These are phyloP conservation scores for Psettodes erumei DNA, from an alignment of 2,113 vertebrate genomes.

Conservation along the genomic window DNA sequence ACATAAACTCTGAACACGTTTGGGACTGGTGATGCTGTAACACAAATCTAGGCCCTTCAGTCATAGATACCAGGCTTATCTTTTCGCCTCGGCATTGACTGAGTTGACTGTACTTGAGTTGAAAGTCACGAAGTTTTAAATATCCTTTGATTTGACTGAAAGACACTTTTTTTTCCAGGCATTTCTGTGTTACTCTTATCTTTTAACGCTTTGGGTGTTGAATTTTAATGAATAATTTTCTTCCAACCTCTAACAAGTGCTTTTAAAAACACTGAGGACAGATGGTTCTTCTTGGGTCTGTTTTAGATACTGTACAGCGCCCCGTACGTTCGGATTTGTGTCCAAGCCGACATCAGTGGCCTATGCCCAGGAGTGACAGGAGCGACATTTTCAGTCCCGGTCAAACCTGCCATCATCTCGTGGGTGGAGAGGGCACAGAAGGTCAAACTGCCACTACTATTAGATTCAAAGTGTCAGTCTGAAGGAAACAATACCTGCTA, in stretches of 20 bases:
- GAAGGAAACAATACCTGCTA: constrained; percentile 36
- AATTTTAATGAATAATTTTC: constrained; percentile 50
- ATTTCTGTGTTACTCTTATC: constrained; percentile 28
- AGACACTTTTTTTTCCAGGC: constrained; percentile 9
- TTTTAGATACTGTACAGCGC: constrained; percentile 20
- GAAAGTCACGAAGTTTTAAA: constrained; percentile 56
- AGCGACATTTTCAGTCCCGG: constrained; percentile 66
- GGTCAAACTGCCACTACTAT: constrained; percentile 65
- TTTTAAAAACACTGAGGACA: not conserved
- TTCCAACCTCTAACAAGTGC: constrained; percentile 23
- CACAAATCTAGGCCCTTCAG: constrained; percentile 30
- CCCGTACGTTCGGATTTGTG: constrained; percentile 34
- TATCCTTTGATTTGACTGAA: constrained; percentile 51
- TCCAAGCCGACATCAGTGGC: constrained; percentile 12
- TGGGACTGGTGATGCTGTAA: constrained; percentile 29
- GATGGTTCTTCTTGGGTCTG: not conserved
- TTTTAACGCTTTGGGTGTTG: constrained; percentile 33
- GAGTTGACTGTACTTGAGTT: constrained; percentile 34
- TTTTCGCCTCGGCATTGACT: constrained; percentile 19
- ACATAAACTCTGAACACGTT: constrained; percentile 29
- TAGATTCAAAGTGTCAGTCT: constrained; percentile 51
- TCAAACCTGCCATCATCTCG: constrained; percentile 29
- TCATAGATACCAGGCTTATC: constrained; percentile 41
- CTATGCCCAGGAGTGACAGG: constrained; percentile 41
- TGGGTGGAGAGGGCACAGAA: constrained; percentile 50